Percentiles rank a stretch among this genome's conserved stretches.
phyloP scores from a whole-genome alignment of 2,888 invertebrate genomes.

The Chelonus formosanus region DNA sequence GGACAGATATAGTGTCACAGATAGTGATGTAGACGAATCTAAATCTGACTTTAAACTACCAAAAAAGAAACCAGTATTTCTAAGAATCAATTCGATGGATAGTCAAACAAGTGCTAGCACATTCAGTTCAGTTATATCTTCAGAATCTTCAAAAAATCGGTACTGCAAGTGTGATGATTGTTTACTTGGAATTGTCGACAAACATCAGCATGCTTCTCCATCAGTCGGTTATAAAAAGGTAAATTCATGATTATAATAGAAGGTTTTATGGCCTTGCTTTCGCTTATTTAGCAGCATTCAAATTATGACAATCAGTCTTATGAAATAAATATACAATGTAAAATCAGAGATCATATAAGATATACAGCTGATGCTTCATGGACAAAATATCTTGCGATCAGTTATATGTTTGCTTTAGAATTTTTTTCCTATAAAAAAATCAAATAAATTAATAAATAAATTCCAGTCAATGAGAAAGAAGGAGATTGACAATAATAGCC shows the following conservation, averaged over 20 bases:
- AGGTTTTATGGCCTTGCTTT: conserved; percentile 12
- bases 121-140: conserved; percentile 71
- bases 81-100: conserved; percentile 81
- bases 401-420: neutral
- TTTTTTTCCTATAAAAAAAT: neutral
- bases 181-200: conserved; percentile 81
- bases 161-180: conserved; percentile 87
- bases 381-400: neutral
- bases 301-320: conserved; percentile 6
- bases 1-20: conserved; percentile 70
- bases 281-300: conserved; percentile 10
- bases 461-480: conserved; percentile 14
- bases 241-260: conserved; percentile 37
- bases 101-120: conserved; percentile 71
- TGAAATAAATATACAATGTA: conserved; percentile 1
- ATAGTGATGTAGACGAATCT: conserved; percentile 45
- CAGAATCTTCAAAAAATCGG: conserved; percentile 74
- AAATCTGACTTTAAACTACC: conserved; percentile 25
- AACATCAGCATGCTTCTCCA: conserved; percentile 65
- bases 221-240: conserved; percentile 59
- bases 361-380: neutral
- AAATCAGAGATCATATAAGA: conserved; percentile 17
- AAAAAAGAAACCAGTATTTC: conserved; percentile 63
- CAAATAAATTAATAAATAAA: neutral
- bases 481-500: conserved; percentile 1